These are phyloP conservation scores for Siniperca obscura DNA, from an alignment of 2,797 vertebrate genomes.

Conservation along the genomic window DNA sequence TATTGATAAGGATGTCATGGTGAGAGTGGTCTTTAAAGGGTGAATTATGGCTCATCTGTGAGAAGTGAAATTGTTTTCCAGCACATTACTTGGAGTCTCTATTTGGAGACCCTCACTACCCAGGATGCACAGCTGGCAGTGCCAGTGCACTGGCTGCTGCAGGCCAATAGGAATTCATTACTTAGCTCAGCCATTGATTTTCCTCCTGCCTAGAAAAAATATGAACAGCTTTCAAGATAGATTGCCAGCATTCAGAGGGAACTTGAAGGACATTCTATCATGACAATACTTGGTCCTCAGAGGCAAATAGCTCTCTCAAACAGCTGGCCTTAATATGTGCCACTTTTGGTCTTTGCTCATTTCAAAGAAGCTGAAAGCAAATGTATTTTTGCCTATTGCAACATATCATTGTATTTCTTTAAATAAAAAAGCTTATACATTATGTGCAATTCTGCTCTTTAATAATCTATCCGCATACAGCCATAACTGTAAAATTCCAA, in stretches of 20 bases:
- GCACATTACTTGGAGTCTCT: constrained; percentile 48
- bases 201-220: constrained; percentile 56
- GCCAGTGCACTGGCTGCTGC: constrained; percentile 43
- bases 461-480: background rate
- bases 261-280: constrained; percentile 61
- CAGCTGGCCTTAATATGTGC: constrained; percentile 21
- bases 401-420: background rate
- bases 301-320: constrained; percentile 33
- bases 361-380: constrained; percentile 21
- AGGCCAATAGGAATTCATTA: constrained; percentile 71
- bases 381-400: background rate
- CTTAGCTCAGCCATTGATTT: constrained; percentile 75
- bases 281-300: constrained; percentile 45
- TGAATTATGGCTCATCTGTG: constrained; percentile 62
- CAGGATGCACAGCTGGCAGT: constrained; percentile 61
- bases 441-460: background rate
- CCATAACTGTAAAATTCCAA: background rate
- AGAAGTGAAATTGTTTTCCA: constrained; percentile 61
- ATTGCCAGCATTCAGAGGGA: constrained; percentile 59
- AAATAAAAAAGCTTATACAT: background rate
- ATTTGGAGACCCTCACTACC: constrained; percentile 38
- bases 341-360: background rate
- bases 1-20: constrained; percentile 58
- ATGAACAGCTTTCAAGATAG: constrained; percentile 65
- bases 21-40: constrained; percentile 46